Conservation (phyloP, 1,140 invertebrate species). For the Portunus trituberculatus region DNA sequence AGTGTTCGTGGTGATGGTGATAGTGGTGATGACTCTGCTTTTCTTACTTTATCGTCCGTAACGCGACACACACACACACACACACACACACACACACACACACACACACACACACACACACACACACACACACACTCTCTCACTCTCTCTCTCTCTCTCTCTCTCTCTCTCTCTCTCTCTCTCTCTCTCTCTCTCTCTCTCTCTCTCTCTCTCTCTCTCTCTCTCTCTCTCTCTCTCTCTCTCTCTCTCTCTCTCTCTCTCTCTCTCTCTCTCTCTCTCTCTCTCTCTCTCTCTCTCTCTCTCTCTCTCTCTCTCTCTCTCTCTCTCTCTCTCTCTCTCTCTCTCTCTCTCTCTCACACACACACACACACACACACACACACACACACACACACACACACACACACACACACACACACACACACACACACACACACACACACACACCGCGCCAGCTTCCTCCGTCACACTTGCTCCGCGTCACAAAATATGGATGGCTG, state of each 20-base stretch:
- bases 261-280: neutral
- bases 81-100: slow-evolving; percentile 33
- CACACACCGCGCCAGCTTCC: neutral
- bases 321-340: neutral
- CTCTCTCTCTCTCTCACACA: slow-evolving; percentile 36
- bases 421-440: slow-evolving; percentile 52
- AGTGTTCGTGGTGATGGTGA: neutral
- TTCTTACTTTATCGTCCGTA: neutral
- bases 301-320: too few species aligned
- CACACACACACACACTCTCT: slow-evolving; percentile 24
- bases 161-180: neutral
- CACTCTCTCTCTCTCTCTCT: neutral
- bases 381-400: slow-evolving; percentile 61
- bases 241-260: neutral
- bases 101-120: slow-evolving; percentile 44
- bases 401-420: slow-evolving; percentile 60
- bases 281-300: neutral
- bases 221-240: neutral
- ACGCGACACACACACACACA: slow-evolving; percentile 16
- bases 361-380: slow-evolving; percentile 60
- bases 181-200: neutral
- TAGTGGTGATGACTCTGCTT: neutral
- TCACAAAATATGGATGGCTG: too few species aligned
- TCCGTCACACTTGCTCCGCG: neutral
- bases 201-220: neutral